A percentile compares a stretch with the other conserved stretches of the same genome.
These are phyloP conservation scores for Cactoblastis cactorum DNA, from an alignment of 2,888 invertebrate species.

Conservation along the genomic window DNA sequence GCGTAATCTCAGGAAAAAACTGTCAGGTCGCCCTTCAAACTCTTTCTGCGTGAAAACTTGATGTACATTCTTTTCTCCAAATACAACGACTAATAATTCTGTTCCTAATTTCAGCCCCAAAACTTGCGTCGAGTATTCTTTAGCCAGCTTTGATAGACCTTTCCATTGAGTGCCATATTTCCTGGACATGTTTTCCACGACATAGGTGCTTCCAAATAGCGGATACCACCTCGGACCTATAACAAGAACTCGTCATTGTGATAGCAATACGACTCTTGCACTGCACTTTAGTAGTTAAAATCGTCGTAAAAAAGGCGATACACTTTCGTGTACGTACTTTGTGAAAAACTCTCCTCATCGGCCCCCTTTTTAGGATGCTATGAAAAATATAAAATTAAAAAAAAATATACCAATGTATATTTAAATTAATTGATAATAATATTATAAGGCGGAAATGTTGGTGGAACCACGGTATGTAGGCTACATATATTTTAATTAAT, in stretches of 20 bases:
- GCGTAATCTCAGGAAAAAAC: constrained; percentile 83
- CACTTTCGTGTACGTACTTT: too few relatives aligned
- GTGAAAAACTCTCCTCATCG: too few relatives aligned
- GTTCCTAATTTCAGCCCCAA: constrained; percentile 83
- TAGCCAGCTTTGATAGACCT: constrained; percentile 78
- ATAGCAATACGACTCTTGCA: background rate
- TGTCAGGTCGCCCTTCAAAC: constrained; percentile 85
- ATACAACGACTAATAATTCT: constrained; percentile 81
- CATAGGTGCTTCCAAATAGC: constrained; percentile 50
- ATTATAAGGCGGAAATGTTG: too few relatives aligned
- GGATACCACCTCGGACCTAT: constrained; percentile 69
- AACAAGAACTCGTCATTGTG: constrained; percentile 23
- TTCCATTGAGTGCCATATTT: constrained; percentile 74
- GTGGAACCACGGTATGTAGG: too few relatives aligned
- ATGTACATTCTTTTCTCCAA: constrained; percentile 80
- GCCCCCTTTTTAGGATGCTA: too few relatives aligned
- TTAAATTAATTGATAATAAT: too few relatives aligned
- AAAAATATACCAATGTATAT: too few relatives aligned
- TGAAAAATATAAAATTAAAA: too few relatives aligned
- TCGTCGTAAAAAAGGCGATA: too few relatives aligned
- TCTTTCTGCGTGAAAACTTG: constrained; percentile 81
- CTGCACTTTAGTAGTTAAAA: background rate
- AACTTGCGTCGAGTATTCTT: constrained; percentile 80
- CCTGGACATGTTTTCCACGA: constrained; percentile 40
- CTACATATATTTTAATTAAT: too few relatives aligned